A percentile compares a stretch with the other conserved stretches of the same genome.
phyloP scores from a whole-genome alignment of 2,113 vertebrate species.

The Jacana jacana region DNA sequence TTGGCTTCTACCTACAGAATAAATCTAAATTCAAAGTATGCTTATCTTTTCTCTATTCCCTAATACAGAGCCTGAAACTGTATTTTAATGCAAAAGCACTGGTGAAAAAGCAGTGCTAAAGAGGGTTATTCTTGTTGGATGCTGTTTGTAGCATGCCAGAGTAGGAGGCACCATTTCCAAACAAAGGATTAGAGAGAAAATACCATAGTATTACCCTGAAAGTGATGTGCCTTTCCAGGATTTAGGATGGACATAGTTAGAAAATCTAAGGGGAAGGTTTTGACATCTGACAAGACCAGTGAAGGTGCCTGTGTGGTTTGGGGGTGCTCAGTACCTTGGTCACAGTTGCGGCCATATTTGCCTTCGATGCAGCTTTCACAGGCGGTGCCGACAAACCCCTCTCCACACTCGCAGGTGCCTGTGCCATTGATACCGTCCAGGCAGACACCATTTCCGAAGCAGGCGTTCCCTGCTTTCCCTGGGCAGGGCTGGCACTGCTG shows the following conservation, averaged over 20 bases:
- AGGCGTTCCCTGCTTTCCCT: slow-evolving; percentile 67
- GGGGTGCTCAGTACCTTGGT: slow-evolving; percentile 81
- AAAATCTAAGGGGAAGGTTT: neutral
- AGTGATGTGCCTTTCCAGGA: neutral
- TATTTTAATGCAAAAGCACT: neutral
- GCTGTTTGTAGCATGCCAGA: neutral
- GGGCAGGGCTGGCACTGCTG: slow-evolving; percentile 89
- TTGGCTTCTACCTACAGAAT: neutral
- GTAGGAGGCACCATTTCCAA: neutral
- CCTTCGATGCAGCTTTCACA: slow-evolving; percentile 82
- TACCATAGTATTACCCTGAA: neutral
- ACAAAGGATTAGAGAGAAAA: neutral
- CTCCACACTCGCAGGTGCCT: slow-evolving; percentile 78
- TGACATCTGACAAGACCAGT: accelerated
- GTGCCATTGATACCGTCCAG: slow-evolving; percentile 82
- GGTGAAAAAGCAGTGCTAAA: neutral
- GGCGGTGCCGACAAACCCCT: slow-evolving; percentile 82
- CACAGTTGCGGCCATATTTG: slow-evolving; percentile 83
- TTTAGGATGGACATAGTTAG: accelerated
- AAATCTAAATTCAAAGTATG: neutral
- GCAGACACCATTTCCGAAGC: slow-evolving; percentile 85
- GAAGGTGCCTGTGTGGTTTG: accelerated
- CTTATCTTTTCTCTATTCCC: neutral
- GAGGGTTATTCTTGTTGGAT: neutral
- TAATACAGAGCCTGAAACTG: neutral